phyloP scores from a whole-genome alignment of 2,888 invertebrate species.

The Cyclophora punctaria region DNA sequence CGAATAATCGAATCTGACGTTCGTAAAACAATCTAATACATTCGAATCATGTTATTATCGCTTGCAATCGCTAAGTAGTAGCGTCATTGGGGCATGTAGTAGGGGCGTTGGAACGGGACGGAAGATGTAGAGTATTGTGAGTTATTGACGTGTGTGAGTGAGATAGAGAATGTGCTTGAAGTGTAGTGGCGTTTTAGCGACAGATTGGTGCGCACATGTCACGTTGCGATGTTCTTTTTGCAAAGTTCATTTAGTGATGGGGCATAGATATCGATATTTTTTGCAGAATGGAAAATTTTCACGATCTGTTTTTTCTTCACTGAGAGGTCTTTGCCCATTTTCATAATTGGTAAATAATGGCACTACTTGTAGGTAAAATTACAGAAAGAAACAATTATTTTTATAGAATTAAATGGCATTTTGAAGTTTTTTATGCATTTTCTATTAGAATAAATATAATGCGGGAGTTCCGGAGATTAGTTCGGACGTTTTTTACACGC shows the following conservation, averaged over 20 bases:
- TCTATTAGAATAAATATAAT: no score
- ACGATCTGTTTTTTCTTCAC: no score
- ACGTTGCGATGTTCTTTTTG: constrained; percentile 71
- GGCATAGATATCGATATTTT: constrained; percentile 17
- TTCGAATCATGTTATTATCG: constrained; percentile 57
- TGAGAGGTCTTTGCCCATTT: no score
- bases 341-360: no score
- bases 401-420: no score
- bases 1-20: constrained; percentile 57
- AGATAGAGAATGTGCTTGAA: constrained; percentile 35
- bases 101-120: constrained; percentile 38
- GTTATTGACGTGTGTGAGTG: constrained; percentile 20
- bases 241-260: constrained; percentile 38
- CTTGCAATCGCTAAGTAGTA: constrained; percentile 56
- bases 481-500: no score
- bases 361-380: no score
- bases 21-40: constrained; percentile 60
- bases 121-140: not conserved
- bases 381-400: no score
- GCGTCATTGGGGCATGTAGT: constrained; percentile 34
- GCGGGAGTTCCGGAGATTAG: no score
- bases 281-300: no score
- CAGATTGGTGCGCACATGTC: constrained; percentile 74
- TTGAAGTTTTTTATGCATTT: no score
- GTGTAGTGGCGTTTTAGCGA: constrained; percentile 61